Base-by-base conservation (phyloP, 2,888 invertebrate genomes). In the Rhabditoides inermis region DNA sequence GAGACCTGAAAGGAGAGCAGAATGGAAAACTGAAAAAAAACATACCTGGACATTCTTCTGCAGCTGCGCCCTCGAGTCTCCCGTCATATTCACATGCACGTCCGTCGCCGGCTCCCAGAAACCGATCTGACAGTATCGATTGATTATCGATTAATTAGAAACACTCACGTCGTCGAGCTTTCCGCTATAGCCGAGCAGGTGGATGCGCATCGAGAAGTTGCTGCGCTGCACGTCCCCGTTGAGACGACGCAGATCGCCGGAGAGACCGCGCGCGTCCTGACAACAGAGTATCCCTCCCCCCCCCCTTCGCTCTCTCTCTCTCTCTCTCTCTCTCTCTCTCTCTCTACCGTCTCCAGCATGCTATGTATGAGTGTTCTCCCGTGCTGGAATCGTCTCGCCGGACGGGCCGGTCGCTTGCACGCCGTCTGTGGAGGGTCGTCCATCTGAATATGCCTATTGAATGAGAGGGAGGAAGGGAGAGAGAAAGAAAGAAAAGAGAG, bases 151-250 rank as follows among this genome's bases (percentile, higher is more conserved):
- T 23, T 26, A 45, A 10, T 18, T 53, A 42, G 18, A n/a, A n/a
- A 36, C n/a, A 49, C 63, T 57, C 37, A 74, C 72, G 48, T 73
- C 69, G 45, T 71, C 70, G 30, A 75, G 49, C 20, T 54, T 55
- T 4, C 75, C 75, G 26, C 61, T 70, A 47, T 70, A 74, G 2
- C 75, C 75, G n/a, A 75, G 56, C 28, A 74, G 58, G 26, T 71
- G 61, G 27, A 75, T 74, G 28, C 72, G 54, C 64, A 75, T 68
- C 6, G 72, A 66, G 55, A 75, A 72, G 41, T 73, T 75, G 48
- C 57, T 60, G 42, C 56, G 55, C 27, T 56, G 46, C 10, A 62
- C 59, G 20, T 61, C 55, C 2, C 50, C 51, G 15, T 60, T 61
- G 20, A 67, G 46, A 3, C 67, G 48, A 28, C 65, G 55, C 22